A percentile compares a stretch with the other conserved stretches of the same genome.
Evolutionary conservation across 2,888 invertebrate genomes (phyloP).

Genomic region (Seladonia tumulorum): DNA sequence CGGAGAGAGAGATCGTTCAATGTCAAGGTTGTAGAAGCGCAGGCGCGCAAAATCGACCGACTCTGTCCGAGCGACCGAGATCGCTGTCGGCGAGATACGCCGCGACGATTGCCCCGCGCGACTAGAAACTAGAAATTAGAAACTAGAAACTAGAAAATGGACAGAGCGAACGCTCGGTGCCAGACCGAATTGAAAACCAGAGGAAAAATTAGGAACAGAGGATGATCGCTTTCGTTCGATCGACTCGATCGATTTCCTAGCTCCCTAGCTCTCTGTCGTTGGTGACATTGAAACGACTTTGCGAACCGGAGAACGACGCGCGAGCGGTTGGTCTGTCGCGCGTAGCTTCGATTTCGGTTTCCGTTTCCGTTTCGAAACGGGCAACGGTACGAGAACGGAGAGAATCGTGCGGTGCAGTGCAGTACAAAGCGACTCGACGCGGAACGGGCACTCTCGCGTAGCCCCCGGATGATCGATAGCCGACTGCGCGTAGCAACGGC

Average conservation of each 20-base stretch:
- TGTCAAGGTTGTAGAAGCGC: conserved; percentile 79
- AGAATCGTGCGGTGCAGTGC: conserved; percentile 2
- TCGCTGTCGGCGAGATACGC: background rate
- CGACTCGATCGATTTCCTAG: background rate
- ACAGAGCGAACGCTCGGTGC: background rate
- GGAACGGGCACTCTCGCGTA: background rate
- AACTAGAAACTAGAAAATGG: no score
- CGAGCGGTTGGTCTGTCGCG: background rate
- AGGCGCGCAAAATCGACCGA: conserved; percentile 69
- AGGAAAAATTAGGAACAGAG: background rate
- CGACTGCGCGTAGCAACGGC: conserved; percentile 79
- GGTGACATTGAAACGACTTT: background rate
- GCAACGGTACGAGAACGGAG: background rate
- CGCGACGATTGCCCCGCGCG: background rate
- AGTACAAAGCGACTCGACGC: background rate
- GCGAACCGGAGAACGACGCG: background rate
- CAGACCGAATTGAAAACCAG: background rate
- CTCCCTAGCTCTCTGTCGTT: background rate
- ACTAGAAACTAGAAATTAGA: background rate
- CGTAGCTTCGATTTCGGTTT: background rate
- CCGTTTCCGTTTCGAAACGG: background rate
- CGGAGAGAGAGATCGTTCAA: conserved; percentile 69
- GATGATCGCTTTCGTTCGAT: background rate
- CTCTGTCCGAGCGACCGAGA: conserved; percentile 20
- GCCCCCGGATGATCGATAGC: conserved; percentile 76